A percentile compares a stretch with the other conserved stretches of the same genome.
Evolutionary conservation across 53 echinoderm and acorn worm genomes (phyloP).

Genomic region (Holothuria scabra): DNA sequence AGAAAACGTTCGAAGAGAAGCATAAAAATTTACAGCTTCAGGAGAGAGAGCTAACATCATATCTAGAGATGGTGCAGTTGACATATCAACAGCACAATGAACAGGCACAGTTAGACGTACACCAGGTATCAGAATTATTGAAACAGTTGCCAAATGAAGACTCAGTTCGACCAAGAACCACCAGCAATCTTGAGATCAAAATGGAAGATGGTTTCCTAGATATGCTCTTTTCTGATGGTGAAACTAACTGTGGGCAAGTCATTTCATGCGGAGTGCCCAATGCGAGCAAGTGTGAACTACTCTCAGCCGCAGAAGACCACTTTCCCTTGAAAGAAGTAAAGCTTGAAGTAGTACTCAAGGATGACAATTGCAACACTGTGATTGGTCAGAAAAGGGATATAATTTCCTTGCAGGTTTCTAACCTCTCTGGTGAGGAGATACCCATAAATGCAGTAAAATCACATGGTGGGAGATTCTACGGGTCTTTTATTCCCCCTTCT

Average conservation of each 20-base stretch:
- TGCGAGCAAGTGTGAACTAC: background rate
- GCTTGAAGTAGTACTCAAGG: background rate
- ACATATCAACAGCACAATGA: no score
- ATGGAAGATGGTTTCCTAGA: background rate
- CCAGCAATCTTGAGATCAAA: background rate
- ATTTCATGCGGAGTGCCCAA: background rate
- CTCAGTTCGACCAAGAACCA: conserved; percentile 5
- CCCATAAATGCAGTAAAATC: background rate
- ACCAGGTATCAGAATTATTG: background rate
- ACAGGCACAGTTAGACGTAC: background rate
- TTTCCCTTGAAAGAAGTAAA: background rate
- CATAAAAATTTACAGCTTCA: conserved; percentile 47
- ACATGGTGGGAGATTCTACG: conserved; percentile 24
- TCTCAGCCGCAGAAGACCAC: background rate
- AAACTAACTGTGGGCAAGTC: conserved; percentile 12
- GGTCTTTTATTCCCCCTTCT: conserved; percentile 43
- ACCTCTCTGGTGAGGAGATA: background rate
- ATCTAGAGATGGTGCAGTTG: background rate
- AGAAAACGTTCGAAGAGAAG: conserved; percentile 56
- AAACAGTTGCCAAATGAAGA: conserved; percentile 1
- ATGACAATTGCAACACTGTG: background rate
- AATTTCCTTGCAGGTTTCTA: background rate
- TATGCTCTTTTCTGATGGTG: conserved; percentile 23
- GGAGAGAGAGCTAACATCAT: background rate
- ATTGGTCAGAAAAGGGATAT: background rate